Evolutionary conservation across 1,140 invertebrate species (phyloP).

Genomic region (Drosophila sechellia): DNA sequence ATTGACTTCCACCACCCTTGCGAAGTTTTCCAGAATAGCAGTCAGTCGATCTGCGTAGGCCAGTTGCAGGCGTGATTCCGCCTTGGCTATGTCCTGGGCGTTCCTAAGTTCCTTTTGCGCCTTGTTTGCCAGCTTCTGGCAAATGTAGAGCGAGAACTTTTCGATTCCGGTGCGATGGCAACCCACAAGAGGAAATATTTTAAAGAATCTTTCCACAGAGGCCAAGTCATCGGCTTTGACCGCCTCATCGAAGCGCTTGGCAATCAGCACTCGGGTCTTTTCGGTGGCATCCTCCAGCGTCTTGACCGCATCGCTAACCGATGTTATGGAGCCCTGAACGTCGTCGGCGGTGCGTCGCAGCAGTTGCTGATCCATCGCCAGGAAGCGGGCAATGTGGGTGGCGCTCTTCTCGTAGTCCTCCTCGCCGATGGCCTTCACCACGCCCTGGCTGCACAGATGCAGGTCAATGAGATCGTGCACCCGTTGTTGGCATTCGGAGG

Average conservation of each 20-base stretch:
- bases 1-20: conserved; percentile 94
- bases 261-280: conserved; percentile 88
- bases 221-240: conserved; percentile 94
- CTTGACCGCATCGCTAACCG: conserved; percentile 86
- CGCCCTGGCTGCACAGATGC: conserved; percentile 97
- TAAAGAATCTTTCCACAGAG: conserved; percentile 98
- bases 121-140: conserved; percentile 90
- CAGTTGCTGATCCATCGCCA: conserved; percentile 97
- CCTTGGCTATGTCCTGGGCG: conserved; percentile 87
- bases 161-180: conserved; percentile 96
- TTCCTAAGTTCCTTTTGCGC: conserved; percentile 90
- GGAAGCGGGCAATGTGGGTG: conserved; percentile 96
- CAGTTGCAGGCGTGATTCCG: conserved; percentile 90
- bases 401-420: conserved; percentile 97
- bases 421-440: conserved; percentile 94
- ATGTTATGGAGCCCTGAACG: conserved; percentile 86
- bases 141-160: conserved; percentile 96
- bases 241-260: conserved; percentile 95
- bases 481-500: conserved; percentile 96
- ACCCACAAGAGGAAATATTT: conserved; percentile 97
- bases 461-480: conserved; percentile 98
- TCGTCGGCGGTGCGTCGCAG: conserved; percentile 92
- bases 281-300: conserved; percentile 94
- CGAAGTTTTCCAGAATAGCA: conserved; percentile 94
- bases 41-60: conserved; percentile 94